A percentile compares a stretch with the other conserved stretches of the same genome.
Conservation (phyloP, 2,113 vertebrate genomes). For the Turnix velox region DNA sequence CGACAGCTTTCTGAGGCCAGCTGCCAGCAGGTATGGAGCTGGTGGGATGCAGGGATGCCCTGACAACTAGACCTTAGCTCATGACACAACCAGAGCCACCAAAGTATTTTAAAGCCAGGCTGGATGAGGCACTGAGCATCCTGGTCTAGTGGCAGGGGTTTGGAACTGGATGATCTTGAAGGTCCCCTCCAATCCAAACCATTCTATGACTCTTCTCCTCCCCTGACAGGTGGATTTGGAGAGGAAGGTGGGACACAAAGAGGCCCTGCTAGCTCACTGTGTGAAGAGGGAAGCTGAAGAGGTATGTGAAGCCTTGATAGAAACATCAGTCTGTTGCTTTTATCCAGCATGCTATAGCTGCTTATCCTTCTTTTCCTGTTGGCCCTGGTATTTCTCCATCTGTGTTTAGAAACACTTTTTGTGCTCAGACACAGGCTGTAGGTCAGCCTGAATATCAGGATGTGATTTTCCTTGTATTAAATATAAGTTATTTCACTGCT, state of each 20-base stretch:
- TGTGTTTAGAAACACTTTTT: too few relatives aligned
- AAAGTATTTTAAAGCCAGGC: too few relatives aligned
- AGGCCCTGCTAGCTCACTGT: slow-evolving; percentile 79
- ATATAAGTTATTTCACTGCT: neutral
- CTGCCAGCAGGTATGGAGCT: slow-evolving; percentile 80
- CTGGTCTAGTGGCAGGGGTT: too few relatives aligned
- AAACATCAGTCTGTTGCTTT: neutral
- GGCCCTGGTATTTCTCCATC: neutral
- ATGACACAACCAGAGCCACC: too few relatives aligned
- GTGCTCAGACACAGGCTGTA: too few relatives aligned
- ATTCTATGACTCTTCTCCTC: neutral
- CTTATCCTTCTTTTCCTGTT: neutral
- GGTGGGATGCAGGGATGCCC: neutral
- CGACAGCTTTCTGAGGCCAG: slow-evolving; percentile 82
- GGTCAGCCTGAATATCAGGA: neutral
- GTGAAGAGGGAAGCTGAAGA: slow-evolving; percentile 82
- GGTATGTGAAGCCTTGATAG: slow-evolving; percentile 60
- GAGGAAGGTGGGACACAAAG: slow-evolving; percentile 84
- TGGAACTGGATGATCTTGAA: too few relatives aligned
- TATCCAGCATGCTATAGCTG: neutral
- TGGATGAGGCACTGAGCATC: too few relatives aligned
- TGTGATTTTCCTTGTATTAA: neutral
- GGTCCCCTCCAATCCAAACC: too few relatives aligned
- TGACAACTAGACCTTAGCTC: neutral
- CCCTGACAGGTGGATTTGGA: slow-evolving; percentile 79